phyloP scores from a whole-genome alignment of 2,888 invertebrate species.

The Drosophila sordidula region DNA sequence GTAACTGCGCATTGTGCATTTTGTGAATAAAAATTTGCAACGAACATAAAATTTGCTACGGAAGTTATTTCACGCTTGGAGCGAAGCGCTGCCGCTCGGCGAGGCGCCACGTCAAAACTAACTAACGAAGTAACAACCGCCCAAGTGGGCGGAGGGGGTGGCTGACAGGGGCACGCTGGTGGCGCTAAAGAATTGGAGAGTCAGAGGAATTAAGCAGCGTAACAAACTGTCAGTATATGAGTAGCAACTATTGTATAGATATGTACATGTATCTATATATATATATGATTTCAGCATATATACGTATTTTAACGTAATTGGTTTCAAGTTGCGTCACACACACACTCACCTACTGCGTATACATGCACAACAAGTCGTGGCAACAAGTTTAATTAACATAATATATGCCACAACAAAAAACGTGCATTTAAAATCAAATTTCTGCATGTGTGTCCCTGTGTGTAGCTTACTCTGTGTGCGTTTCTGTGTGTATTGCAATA shows the following conservation, averaged over 20 bases:
- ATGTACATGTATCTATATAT: conserved; percentile 7
- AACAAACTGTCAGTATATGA: conserved; percentile 61
- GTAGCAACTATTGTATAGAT: conserved; percentile 1
- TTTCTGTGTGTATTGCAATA: conserved; percentile 3
- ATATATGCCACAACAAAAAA: conserved; percentile 65
- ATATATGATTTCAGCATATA: conserved; percentile 2
- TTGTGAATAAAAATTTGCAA: conserved; percentile 74
- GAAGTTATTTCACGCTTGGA: conserved; percentile 83
- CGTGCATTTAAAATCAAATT: conserved; percentile 63
- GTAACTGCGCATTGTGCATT: conserved; percentile 73
- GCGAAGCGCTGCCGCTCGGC: conserved; percentile 25
- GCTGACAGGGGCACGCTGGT: neutral
- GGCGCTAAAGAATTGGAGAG: conserved; percentile 23
- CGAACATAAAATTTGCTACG: conserved; percentile 80
- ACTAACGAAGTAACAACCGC: conserved; percentile 71
- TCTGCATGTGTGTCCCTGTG: conserved; percentile 6
- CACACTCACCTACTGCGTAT: conserved; percentile 4
- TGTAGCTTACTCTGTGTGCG: neutral
- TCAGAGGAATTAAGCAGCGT: conserved; percentile 70
- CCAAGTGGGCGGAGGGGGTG: neutral
- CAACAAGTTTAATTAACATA: conserved; percentile 81
- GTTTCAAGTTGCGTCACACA: conserved; percentile 66
- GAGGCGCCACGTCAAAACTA: conserved; percentile 65
- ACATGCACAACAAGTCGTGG: conserved; percentile 48
- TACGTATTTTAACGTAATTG: conserved; percentile 60